A percentile compares a stretch with the other conserved stretches of the same genome.
phyloP scores from a whole-genome alignment of 35 echinoderm and acorn worm genomes.

The Holothuria glaberrima region DNA sequence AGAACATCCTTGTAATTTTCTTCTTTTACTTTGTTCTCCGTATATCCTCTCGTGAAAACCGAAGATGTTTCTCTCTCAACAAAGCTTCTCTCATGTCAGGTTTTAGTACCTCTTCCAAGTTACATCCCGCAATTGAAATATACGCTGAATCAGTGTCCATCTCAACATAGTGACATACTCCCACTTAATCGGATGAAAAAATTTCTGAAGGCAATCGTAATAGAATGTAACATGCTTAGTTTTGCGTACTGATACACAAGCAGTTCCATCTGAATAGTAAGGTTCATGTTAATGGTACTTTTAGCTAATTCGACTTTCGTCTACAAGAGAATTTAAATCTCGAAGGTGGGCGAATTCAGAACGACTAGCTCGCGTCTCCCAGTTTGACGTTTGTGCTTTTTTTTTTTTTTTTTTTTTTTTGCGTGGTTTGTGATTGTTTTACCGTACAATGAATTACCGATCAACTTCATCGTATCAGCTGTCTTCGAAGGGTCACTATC shows the following conservation, averaged over 20 bases:
- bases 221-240: slow-evolving; percentile 30
- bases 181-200: neutral
- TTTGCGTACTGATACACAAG: slow-evolving; percentile 51
- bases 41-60: slow-evolving; percentile 49
- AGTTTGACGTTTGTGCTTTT: too few species aligned
- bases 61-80: slow-evolving; percentile 8
- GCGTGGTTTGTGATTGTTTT: slow-evolving; percentile 56
- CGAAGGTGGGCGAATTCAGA: slow-evolving; percentile 41
- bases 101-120: too few species aligned
- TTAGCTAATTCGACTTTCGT: slow-evolving; percentile 26
- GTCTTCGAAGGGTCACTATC: slow-evolving; percentile 14
- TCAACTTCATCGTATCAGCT: slow-evolving; percentile 47
- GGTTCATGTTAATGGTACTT: too few species aligned
- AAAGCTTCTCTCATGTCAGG: too few species aligned
- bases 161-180: too few species aligned
- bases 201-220: too few species aligned
- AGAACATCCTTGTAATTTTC: slow-evolving; percentile 35
- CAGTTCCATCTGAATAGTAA: too few species aligned
- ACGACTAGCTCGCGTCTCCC: neutral
- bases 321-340: slow-evolving; percentile 34
- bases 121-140: too few species aligned
- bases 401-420: too few species aligned
- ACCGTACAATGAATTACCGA: slow-evolving; percentile 49
- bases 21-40: neutral
- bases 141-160: too few species aligned